These are phyloP conservation scores for Thermophis baileyi DNA, from an alignment of 2,113 vertebrate species.

Conservation along the genomic window DNA sequence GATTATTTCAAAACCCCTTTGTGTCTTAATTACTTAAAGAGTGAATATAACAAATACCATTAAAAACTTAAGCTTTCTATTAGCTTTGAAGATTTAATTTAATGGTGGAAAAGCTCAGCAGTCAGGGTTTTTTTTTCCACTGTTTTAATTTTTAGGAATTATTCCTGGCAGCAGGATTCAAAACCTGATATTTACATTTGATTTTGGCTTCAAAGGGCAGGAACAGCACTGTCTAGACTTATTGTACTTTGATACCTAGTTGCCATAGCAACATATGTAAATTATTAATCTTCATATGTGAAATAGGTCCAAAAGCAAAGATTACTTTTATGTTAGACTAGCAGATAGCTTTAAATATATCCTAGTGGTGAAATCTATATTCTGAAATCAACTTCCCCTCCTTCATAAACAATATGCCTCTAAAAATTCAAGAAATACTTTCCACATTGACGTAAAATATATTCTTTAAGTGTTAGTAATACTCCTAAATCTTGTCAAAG, in stretches of 20 bases:
- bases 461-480: not conserved
- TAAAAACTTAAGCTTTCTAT: not conserved
- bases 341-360: constrained; percentile 57
- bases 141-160: constrained; percentile 51
- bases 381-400: constrained; percentile 20
- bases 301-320: constrained; percentile 58
- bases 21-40: not conserved
- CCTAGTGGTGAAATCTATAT: constrained; percentile 39
- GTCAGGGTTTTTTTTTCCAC: not conserved
- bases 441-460: not conserved
- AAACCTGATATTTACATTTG: constrained; percentile 56
- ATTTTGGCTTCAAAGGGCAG: constrained; percentile 55
- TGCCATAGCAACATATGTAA: constrained; percentile 58
- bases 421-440: constrained; percentile 13
- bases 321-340: constrained; percentile 59
- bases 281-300: constrained; percentile 60
- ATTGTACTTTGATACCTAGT: constrained; percentile 61
- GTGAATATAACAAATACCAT: not conserved
- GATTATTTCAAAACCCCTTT: not conserved
- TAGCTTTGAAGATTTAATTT: constrained; percentile 28
- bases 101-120: not conserved
- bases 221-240: constrained; percentile 54
- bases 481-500: not conserved
- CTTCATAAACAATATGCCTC: constrained; percentile 30
- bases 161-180: constrained; percentile 33